A percentile compares a stretch with the other conserved stretches of the same genome.
Conservation (phyloP, 1,140 invertebrate genomes). For the Intoshia linei region DNA sequence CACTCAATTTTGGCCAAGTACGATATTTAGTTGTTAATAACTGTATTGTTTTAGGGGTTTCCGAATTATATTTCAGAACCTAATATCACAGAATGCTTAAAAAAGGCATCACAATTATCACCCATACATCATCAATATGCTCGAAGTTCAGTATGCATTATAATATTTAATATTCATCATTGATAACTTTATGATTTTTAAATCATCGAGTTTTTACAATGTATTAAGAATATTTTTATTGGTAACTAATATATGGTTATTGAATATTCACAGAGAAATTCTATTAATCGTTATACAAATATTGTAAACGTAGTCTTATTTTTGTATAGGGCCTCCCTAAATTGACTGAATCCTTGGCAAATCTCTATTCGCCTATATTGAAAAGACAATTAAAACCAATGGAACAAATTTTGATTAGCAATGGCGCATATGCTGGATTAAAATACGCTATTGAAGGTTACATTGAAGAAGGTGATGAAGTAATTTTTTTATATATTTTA, state of each 20-base stretch:
- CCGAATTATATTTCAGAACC: constrained; percentile 39
- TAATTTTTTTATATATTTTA: constrained; percentile 9
- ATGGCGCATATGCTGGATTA: constrained; percentile 54
- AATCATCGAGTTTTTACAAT: background rate
- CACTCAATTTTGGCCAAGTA: constrained; percentile 60
- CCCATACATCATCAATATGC: background rate
- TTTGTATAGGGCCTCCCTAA: constrained; percentile 51
- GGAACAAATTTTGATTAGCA: constrained; percentile 49
- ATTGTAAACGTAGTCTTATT: constrained; percentile 3
- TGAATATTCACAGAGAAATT: background rate
- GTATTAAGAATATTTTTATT: background rate
- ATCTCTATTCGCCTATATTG: constrained; percentile 46
- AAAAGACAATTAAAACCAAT: constrained; percentile 38
- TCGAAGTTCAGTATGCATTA: background rate
- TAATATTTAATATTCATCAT: background rate
- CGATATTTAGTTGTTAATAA: constrained; percentile 1
- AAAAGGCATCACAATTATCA: background rate
- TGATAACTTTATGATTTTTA: constrained; percentile 1
- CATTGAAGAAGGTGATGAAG: constrained; percentile 46
- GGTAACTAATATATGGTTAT: background rate
- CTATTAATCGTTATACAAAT: constrained; percentile 3
- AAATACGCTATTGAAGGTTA: constrained; percentile 42
- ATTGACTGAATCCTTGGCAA: constrained; percentile 44
- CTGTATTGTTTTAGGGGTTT: constrained; percentile 34
- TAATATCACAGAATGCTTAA: background rate